A percentile compares a stretch with the other conserved stretches of the same genome.
These are phyloP conservation scores for Theristicus caerulescens DNA, from an alignment of 2,113 vertebrate species.

Conservation along the genomic window DNA sequence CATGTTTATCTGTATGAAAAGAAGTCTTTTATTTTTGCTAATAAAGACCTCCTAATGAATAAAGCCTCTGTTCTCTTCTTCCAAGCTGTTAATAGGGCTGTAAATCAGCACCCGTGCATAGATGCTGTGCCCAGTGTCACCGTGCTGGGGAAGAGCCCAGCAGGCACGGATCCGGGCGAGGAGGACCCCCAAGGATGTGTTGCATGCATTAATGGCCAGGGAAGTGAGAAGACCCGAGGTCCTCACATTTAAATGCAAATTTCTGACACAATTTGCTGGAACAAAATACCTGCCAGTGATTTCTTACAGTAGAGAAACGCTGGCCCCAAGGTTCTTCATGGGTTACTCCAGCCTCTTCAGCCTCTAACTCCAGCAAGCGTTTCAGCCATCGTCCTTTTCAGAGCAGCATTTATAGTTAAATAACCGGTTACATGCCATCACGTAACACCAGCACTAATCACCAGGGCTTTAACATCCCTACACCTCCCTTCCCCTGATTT, in stretches of 20 bases:
- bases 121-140: neutral
- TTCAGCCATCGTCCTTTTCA: neutral
- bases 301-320: neutral
- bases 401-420: neutral
- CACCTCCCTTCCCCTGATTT: neutral
- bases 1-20: neutral
- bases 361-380: neutral
- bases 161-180: rapidly evolving
- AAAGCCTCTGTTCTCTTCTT: neutral
- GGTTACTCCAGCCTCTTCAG: neutral
- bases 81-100: neutral
- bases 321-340: rapidly evolving
- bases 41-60: neutral
- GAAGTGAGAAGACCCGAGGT: neutral
- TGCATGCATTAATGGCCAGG: rapidly evolving
- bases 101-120: rapidly evolving
- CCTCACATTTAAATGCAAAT: neutral
- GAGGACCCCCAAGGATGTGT: rapidly evolving
- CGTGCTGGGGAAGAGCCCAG: neutral
- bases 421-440: neutral
- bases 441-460: no score
- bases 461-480: neutral
- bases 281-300: neutral
- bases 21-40: slow-evolving; percentile 16
- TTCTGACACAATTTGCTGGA: neutral